A percentile compares a stretch with the other conserved stretches of the same genome.
Conservation (phyloP, 2,113 vertebrate species). For the Corythoichthys intestinalis region DNA sequence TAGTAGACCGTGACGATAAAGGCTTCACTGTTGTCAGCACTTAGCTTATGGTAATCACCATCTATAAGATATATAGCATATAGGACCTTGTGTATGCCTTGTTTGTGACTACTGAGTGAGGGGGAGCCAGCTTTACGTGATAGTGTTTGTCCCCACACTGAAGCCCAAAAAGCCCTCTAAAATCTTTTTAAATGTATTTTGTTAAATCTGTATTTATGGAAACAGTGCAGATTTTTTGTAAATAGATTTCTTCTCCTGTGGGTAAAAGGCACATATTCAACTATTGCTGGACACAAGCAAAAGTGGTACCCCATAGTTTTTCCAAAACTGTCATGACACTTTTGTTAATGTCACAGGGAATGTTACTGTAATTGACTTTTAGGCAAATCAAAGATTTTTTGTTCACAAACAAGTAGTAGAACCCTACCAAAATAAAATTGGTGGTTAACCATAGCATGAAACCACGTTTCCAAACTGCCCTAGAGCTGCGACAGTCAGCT, state of each 20-base stretch:
- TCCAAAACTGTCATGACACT: background rate
- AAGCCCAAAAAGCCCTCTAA: constrained; percentile 79
- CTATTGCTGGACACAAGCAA: constrained; percentile 44
- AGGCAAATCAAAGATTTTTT: background rate
- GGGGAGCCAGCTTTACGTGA: constrained; percentile 73
- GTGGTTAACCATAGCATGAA: background rate
- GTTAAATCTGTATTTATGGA: constrained; percentile 69
- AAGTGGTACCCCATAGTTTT: background rate
- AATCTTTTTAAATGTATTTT: constrained; percentile 57
- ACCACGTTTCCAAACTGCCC: background rate
- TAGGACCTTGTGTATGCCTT: constrained; percentile 40
- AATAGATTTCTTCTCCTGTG: constrained; percentile 90
- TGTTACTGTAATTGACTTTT: background rate
- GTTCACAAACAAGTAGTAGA: background rate
- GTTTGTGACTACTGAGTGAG: constrained; percentile 91
- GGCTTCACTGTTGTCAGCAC: constrained; percentile 35
- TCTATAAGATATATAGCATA: constrained; percentile 34
- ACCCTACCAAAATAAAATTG: background rate
- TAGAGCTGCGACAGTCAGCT: background rate
- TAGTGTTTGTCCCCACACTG: constrained; percentile 80
- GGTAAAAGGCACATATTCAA: constrained; percentile 80
- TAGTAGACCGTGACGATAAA: constrained; percentile 13
- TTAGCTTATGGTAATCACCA: constrained; percentile 32
- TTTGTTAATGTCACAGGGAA: background rate
- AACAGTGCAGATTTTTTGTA: constrained; percentile 76